Conservation (phyloP, 2,113 vertebrate genomes). For the rabbit (Oryctolagus cuniculus) region DNA sequence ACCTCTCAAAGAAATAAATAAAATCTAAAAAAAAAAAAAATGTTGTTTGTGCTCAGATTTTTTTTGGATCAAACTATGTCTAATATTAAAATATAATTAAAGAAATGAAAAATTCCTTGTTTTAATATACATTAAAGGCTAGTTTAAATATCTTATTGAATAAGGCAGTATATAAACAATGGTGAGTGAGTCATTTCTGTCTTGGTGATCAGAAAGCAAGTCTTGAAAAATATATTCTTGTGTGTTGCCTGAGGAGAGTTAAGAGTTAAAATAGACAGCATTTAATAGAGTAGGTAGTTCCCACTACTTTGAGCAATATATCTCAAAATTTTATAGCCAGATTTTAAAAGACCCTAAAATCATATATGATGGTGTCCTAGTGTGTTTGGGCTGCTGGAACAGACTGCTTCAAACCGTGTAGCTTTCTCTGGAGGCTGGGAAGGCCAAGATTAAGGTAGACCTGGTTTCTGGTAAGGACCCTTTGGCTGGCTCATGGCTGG, state of each 20-base stretch:
- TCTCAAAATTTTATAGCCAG: constrained; percentile 39
- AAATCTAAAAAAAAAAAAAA: too few relatives aligned
- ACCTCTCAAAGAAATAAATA: too few relatives aligned
- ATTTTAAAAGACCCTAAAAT: not conserved
- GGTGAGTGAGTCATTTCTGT: not conserved
- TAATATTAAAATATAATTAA: not conserved
- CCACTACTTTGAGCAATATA: not conserved
- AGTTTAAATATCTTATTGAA: constrained; percentile 30
- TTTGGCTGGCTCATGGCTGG: not conserved
- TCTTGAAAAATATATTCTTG: constrained; percentile 31
- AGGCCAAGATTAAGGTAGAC: not conserved
- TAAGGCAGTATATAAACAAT: not conserved
- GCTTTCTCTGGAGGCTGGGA: not conserved
- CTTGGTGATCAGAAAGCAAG: not conserved
- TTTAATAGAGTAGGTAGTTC: not conserved
- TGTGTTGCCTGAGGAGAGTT: not conserved
- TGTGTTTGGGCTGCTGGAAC: not conserved
- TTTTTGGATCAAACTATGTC: constrained; percentile 10
- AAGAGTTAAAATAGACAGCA: not conserved
- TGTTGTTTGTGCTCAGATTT: not conserved
- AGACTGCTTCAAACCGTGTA: not conserved
- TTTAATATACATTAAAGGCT: constrained; percentile 12
- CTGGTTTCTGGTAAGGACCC: not conserved
- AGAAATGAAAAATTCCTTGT: constrained; percentile 33
- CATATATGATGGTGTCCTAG: not conserved